A percentile compares a stretch with the other conserved stretches of the same genome.
Conservation (phyloP, 2,113 vertebrate genomes). For the Eurystomus gularis region DNA sequence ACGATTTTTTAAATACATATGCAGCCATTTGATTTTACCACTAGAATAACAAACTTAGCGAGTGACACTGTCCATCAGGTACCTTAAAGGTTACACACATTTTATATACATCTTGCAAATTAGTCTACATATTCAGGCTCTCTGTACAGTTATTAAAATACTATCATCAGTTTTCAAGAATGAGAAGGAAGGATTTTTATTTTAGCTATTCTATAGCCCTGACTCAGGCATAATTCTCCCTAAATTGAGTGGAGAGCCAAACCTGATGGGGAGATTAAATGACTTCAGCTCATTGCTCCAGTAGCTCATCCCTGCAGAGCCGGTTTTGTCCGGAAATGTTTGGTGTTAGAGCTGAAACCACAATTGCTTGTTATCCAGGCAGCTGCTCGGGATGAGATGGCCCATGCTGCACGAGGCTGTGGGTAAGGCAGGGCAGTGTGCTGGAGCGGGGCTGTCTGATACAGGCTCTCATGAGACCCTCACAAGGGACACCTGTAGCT, state of each 20-base stretch:
- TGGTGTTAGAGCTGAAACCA: neutral
- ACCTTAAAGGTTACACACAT: neutral
- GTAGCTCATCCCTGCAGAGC: neutral
- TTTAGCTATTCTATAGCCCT: neutral
- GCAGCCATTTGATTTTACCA: neutral
- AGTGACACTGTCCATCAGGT: neutral
- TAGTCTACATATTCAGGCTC: neutral
- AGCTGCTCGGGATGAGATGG: neutral
- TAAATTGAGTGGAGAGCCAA: neutral
- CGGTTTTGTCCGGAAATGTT: neutral
- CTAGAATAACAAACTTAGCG: neutral
- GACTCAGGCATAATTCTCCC: neutral
- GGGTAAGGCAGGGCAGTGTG: neutral
- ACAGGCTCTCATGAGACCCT: neutral
- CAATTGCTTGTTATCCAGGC: neutral
- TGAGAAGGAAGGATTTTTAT: neutral
- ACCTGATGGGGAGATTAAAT: neutral
- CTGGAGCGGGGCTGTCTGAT: neutral
- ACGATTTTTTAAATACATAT: neutral
- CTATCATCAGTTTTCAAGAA: neutral
- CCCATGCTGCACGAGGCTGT: fast-evolving
- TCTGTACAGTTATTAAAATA: neutral
- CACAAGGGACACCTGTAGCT: neutral
- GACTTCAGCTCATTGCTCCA: neutral
- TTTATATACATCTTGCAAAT: neutral